These are phyloP conservation scores for Xerus rutilus DNA, from an alignment of 2,797 vertebrate species.

Conservation along the genomic window DNA sequence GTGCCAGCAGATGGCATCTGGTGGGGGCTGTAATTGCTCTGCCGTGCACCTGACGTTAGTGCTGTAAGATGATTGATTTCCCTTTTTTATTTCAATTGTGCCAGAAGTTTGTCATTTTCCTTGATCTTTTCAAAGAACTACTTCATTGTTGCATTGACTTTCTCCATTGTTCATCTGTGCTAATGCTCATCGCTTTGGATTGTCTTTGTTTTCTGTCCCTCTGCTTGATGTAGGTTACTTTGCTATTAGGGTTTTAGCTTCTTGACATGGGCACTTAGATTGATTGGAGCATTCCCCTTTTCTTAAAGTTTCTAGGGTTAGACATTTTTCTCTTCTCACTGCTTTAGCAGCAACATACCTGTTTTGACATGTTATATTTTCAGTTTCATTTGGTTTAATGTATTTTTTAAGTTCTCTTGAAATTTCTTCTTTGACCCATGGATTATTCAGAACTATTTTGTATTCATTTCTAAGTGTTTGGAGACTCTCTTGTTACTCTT, in stretches of 20 bases:
- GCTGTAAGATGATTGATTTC: background rate
- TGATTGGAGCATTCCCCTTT: background rate
- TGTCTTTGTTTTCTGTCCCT: background rate
- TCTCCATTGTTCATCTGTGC: background rate
- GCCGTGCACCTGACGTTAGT: background rate
- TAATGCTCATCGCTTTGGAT: background rate
- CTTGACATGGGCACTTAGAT: background rate
- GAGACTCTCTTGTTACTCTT: background rate
- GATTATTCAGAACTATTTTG: background rate
- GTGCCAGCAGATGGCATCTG: background rate
- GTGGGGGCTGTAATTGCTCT: background rate
- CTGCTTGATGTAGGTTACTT: background rate
- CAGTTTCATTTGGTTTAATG: background rate
- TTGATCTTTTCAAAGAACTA: background rate
- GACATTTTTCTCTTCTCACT: background rate
- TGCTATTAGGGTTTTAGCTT: background rate
- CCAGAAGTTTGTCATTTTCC: slow-evolving; percentile 10
- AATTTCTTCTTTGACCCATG: background rate
- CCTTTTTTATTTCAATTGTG: background rate
- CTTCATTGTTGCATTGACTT: background rate
- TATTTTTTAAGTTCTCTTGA: background rate
- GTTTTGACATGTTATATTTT: background rate
- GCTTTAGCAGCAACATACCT: background rate
- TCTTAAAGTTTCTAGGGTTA: background rate
- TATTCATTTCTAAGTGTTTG: background rate